phyloP scores from a whole-genome alignment of 2,113 vertebrate species.

The Formicarius rufipectus region DNA sequence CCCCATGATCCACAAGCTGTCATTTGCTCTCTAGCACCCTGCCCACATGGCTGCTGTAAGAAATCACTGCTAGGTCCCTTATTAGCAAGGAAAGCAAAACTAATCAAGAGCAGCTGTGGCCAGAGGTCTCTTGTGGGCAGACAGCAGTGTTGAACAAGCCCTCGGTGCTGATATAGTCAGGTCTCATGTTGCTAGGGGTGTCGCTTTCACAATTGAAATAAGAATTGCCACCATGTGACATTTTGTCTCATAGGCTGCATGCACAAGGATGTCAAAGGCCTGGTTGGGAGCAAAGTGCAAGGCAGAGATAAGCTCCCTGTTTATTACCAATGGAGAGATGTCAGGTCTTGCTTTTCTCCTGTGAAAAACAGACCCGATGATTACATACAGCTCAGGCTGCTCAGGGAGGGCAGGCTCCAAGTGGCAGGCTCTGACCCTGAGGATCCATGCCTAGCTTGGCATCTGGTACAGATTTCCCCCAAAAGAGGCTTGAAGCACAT shows the following conservation, averaged over 20 bases:
- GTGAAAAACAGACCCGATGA: neutral
- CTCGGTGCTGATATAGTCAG: accelerated
- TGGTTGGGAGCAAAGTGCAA: neutral
- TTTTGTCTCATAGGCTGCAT: neutral
- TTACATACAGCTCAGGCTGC: neutral
- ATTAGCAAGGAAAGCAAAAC: neutral
- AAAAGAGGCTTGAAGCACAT: neutral
- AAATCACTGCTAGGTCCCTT: accelerated
- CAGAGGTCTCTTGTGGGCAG: neutral
- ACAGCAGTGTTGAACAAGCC: neutral
- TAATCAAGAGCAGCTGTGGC: neutral
- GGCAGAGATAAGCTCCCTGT: neutral
- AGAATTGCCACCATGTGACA: neutral
- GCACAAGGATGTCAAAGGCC: neutral
- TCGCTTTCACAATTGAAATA: neutral
- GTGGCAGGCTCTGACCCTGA: neutral
- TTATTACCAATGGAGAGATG: neutral
- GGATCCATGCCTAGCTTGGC: neutral
- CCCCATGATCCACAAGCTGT: accelerated
- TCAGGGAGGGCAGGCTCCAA: neutral
- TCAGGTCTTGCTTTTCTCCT: neutral
- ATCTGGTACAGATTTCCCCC: neutral
- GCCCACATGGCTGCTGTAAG: accelerated
- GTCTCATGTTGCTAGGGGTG: accelerated
- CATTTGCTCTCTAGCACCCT: neutral